A percentile compares a stretch with the other conserved stretches of the same genome.
Conservation (phyloP, 2,113 vertebrate species). For the Oryzias celebensis region DNA sequence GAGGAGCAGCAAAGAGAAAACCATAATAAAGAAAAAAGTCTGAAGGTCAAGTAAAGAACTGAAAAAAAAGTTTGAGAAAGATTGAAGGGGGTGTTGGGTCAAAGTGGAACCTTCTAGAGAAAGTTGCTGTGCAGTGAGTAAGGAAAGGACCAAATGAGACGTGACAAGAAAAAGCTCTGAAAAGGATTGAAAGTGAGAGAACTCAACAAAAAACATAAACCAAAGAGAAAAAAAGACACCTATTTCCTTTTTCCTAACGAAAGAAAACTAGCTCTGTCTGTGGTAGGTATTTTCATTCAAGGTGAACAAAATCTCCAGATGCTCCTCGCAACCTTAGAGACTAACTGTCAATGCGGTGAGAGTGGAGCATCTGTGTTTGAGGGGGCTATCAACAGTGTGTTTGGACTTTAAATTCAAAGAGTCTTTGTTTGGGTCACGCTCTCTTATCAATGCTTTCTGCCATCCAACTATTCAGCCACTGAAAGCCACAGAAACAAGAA, state of each 20-base stretch:
- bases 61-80: slow-evolving; percentile 14
- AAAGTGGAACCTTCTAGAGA: slow-evolving; percentile 21
- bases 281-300: slow-evolving; percentile 52
- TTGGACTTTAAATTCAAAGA: slow-evolving; percentile 65
- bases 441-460: slow-evolving; percentile 61
- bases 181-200: slow-evolving; percentile 29
- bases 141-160: slow-evolving; percentile 3
- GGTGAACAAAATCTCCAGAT: slow-evolving; percentile 53
- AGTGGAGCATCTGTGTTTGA: slow-evolving; percentile 61
- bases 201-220: slow-evolving; percentile 14
- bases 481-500: slow-evolving; percentile 70
- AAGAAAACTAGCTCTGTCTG: slow-evolving; percentile 53
- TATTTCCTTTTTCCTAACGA: slow-evolving; percentile 33
- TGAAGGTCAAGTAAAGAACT: slow-evolving; percentile 13
- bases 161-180: slow-evolving; percentile 32
- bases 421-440: slow-evolving; percentile 70
- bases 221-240: slow-evolving; percentile 1
- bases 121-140: slow-evolving; percentile 21
- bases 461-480: slow-evolving; percentile 65
- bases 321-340: slow-evolving; percentile 57
- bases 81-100: slow-evolving; percentile 26
- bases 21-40: not conserved
- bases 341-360: slow-evolving; percentile 43
- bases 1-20: not conserved
- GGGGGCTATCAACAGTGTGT: slow-evolving; percentile 67